A percentile compares a stretch with the other conserved stretches of the same genome.
Conservation (phyloP, 1,140 invertebrate species). For the Archegozetes longisetosus region DNA sequence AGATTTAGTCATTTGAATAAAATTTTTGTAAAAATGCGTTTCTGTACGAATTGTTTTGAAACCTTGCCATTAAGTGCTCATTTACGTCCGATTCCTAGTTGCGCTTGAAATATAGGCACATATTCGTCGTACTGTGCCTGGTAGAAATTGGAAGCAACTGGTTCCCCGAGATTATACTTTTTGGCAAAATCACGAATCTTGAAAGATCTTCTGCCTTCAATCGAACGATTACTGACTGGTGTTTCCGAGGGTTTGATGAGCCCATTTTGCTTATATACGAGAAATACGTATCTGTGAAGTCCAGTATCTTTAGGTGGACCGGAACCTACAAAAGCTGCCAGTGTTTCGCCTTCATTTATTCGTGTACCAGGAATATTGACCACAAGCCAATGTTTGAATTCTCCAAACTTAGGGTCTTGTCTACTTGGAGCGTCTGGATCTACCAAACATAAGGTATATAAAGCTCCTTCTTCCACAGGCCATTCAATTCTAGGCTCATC, state of each 20-base stretch:
- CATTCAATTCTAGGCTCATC: background rate
- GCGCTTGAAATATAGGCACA: constrained; percentile 46
- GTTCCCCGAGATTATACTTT: constrained; percentile 35
- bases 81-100: constrained; percentile 27
- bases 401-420: constrained; percentile 18
- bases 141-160: constrained; percentile 74
- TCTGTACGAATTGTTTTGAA: background rate
- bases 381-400: constrained; percentile 28
- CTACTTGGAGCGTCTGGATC: constrained; percentile 30
- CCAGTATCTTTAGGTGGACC: constrained; percentile 27
- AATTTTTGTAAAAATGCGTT: background rate
- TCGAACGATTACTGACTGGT: background rate
- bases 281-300: constrained; percentile 12
- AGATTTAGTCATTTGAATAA: background rate
- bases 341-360: constrained; percentile 24
- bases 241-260: too few species aligned
- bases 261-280: constrained; percentile 5
- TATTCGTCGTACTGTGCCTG: constrained; percentile 80
- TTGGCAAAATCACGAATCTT: background rate
- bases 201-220: background rate
- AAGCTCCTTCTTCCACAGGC: background rate
- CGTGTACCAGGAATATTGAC: constrained; percentile 28
- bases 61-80: background rate
- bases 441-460: constrained; percentile 59
- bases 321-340: constrained; percentile 26